Base-by-base conservation (phyloP, 2,888 invertebrate genomes). In the Drosophila eohydei region DNA sequence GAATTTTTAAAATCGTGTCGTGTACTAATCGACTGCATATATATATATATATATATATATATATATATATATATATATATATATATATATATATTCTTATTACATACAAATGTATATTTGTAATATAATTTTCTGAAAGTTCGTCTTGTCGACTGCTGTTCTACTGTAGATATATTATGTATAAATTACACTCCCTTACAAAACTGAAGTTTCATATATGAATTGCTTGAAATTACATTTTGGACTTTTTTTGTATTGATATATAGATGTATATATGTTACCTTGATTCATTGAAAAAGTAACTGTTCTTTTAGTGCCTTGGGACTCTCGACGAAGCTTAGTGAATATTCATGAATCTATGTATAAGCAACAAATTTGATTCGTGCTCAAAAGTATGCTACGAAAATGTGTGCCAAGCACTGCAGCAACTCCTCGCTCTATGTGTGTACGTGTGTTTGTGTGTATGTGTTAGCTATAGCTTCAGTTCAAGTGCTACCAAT, bases 351-450 rank as follows among this genome's bases (percentile, higher is more conserved):
- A 36, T 52, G 16, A 34, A 21, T 61, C 8, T 14, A 21, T 16
- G 1, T 14, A 4, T 34, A 12, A 34, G 6, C 7, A 51, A 2
- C 21, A 16, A 62, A 38, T 48, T 28, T 38, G 43, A 3, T 50
- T 43, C 6, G 30, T 54, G 40, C 83, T 52, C 8, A 51, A 63
- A 83, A 73, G 71, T 88, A 78, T 80, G 86, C 88, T 73, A 74
- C 26, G 46, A 36, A 68, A 64, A 52, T 65, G 50, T 50, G 43
- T 63, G 58, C 34, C 64, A 72, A 36, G 51, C 52, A 63, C 58
- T 51, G 52, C 50, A 30, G 56, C 57, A 51, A 43, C 44, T 56
- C 14, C 9, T 0, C 26, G 7, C 51, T 51, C 32, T 4, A 30
- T 30, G 38, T 32, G 26, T 46, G 34, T 59, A 54, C 60, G 55